Evolutionary conservation across 2,888 invertebrate genomes (phyloP).

Genomic region (Lomographa bimaculata): DNA sequence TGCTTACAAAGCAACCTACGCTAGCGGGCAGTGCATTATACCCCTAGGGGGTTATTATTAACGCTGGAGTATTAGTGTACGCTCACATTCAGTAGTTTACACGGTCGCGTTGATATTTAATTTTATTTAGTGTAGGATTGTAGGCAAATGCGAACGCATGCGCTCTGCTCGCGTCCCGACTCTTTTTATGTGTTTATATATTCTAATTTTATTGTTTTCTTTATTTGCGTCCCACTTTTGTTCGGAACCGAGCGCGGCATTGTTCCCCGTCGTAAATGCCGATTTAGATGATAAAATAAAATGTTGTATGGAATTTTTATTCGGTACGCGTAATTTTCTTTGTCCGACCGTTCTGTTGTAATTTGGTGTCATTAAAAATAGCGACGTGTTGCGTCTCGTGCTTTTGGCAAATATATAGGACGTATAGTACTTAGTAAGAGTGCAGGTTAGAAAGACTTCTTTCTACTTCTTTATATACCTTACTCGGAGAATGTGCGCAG

Average conservation of each 20-base stretch:
- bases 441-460: too few relatives aligned
- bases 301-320: conserved; percentile 76
- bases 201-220: conserved; percentile 84
- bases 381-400: conserved; percentile 19
- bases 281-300: conserved; percentile 83
- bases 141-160: conserved; percentile 63
- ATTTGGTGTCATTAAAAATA: conserved; percentile 48
- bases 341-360: conserved; percentile 51
- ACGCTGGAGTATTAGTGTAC: too few relatives aligned
- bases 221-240: conserved; percentile 84
- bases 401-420: too few relatives aligned
- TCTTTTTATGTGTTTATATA: conserved; percentile 82
- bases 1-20: too few relatives aligned
- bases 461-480: too few relatives aligned
- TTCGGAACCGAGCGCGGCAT: conserved; percentile 79
- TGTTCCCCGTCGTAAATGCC: conserved; percentile 81
- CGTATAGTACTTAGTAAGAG: too few relatives aligned
- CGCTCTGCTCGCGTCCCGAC: conserved; percentile 64
- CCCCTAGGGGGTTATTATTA: too few relatives aligned
- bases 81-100: conserved; percentile 5
- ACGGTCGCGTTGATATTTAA: conserved; percentile 53
- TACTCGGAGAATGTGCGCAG: too few relatives aligned
- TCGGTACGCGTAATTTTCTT: conserved; percentile 57
- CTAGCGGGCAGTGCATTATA: too few relatives aligned
- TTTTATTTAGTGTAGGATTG: conserved; percentile 63